Conservation (phyloP, 2,888 invertebrate genomes). For the Argyra leucocephala region DNA sequence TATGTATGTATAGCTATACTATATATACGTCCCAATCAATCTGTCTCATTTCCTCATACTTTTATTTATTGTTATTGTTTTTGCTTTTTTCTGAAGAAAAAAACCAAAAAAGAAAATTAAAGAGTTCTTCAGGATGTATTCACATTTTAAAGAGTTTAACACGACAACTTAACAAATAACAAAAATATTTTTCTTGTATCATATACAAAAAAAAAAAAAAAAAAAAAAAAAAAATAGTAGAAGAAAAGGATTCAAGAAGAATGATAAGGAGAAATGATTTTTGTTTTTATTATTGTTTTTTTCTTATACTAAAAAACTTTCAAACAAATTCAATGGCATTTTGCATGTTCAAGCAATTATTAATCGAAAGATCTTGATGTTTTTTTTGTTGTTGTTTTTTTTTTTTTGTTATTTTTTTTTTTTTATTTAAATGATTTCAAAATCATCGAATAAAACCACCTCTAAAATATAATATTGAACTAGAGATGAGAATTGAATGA, state of each 20-base stretch:
- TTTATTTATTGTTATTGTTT: background rate
- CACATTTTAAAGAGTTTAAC: background rate
- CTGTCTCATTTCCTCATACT: background rate
- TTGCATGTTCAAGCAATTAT: conserved; percentile 1
- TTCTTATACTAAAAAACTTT: too few species aligned
- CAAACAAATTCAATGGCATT: background rate
- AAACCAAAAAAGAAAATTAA: too few species aligned
- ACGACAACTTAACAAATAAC: background rate
- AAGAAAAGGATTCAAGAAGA: too few species aligned
- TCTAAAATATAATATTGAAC: too few species aligned
- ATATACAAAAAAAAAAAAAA: background rate
- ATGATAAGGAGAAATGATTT: too few species aligned
- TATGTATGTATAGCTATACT: too few species aligned
- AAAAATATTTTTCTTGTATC: conserved; percentile 1
- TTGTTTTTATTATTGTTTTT: background rate
- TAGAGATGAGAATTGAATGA: too few species aligned
- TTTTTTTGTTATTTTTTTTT: too few species aligned
- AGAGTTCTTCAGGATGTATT: background rate
- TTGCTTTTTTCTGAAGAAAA: background rate
- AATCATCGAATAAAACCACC: too few species aligned
- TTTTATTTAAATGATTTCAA: too few species aligned
- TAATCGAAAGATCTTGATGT: background rate
- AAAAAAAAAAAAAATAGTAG: too few species aligned
- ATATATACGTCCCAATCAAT: background rate
- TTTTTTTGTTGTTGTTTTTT: too few species aligned